Evolutionary conservation across 2,888 invertebrate species (phyloP).

Genomic region (Mesochorus sp.): DNA sequence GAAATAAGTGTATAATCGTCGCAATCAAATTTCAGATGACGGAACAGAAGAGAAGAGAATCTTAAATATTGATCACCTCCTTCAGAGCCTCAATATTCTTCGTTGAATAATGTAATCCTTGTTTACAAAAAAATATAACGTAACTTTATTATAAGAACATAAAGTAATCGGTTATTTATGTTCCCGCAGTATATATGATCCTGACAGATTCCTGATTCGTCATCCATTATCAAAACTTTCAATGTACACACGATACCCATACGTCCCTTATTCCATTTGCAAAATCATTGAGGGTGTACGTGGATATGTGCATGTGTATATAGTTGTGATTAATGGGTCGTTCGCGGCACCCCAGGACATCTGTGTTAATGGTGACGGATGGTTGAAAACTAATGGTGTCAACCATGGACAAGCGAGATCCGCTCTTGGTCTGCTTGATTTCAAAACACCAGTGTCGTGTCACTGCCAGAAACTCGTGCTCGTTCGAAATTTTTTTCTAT

Average conservation of each 20-base stretch:
- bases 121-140: background rate
- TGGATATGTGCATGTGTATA: conserved; percentile 66
- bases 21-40: conserved; percentile 11
- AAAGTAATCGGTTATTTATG: conserved; percentile 38
- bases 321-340: conserved; percentile 77
- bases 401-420: conserved; percentile 53
- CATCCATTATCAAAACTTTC: conserved; percentile 72
- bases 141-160: conserved; percentile 1
- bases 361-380: conserved; percentile 80
- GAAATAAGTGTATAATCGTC: conserved; percentile 16
- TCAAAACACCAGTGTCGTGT: background rate
- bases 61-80: background rate
- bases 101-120: no score
- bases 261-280: conserved; percentile 43
- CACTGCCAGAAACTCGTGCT: background rate
- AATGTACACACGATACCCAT: background rate
- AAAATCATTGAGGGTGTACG: conserved; percentile 71
- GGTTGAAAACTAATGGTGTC: conserved; percentile 75
- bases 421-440: background rate
- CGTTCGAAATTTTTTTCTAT: background rate
- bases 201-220: conserved; percentile 73
- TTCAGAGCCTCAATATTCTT: background rate
- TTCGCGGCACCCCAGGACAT: conserved; percentile 75
- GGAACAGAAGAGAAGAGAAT: background rate
- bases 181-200: conserved; percentile 21